A percentile compares a stretch with the other conserved stretches of the same genome.
Evolutionary conservation across 1,140 invertebrate species (phyloP).

Genomic region (Paraescarpia echinospica): DNA sequence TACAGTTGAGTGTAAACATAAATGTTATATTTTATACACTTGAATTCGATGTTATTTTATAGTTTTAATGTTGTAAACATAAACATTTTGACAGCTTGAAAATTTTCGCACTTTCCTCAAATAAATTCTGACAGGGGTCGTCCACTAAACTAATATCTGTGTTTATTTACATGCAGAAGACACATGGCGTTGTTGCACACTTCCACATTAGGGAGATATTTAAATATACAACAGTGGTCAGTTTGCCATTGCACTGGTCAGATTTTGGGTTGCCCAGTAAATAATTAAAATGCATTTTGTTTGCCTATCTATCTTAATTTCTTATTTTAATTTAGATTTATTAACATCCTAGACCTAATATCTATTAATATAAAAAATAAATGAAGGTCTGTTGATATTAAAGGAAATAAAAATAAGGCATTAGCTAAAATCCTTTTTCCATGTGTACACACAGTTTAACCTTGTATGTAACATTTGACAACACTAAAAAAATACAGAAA

Average conservation of each 20-base stretch:
- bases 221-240: not conserved
- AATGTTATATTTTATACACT: not conserved
- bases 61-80: not conserved
- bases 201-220: not conserved
- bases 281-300: too few species aligned
- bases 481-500: too few species aligned
- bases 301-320: too few species aligned
- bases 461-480: too few species aligned
- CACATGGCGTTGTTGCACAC: not conserved
- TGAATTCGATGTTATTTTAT: not conserved
- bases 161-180: not conserved
- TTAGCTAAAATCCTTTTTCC: too few species aligned
- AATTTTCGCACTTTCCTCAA: slow-evolving; percentile 5
- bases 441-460: too few species aligned
- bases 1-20: not conserved
- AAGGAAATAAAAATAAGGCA: too few species aligned
- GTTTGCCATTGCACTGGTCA: not conserved
- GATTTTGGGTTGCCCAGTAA: not conserved
- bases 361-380: too few species aligned
- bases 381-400: too few species aligned
- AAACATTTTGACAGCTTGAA: not conserved
- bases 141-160: not conserved
- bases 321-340: too few species aligned
- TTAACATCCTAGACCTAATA: too few species aligned
- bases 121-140: not conserved